Percentiles rank a stretch among this genome's conserved stretches.
Evolutionary conservation across 1,140 invertebrate genomes (phyloP).

Genomic region (Trichomalopsis sarcophagae): DNA sequence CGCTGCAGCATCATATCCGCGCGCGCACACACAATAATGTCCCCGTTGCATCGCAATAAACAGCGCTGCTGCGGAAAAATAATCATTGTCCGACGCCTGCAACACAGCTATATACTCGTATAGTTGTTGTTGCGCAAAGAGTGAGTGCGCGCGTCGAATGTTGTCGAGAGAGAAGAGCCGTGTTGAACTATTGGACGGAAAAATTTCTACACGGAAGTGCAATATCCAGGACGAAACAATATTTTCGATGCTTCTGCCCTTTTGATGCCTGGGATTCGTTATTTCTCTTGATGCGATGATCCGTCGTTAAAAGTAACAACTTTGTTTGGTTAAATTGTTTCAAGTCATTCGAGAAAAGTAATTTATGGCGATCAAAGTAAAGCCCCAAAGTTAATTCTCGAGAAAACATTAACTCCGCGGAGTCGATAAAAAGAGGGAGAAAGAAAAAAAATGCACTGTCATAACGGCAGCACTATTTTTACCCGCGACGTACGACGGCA

Average conservation of each 20-base stretch:
- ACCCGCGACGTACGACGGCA: not conserved
- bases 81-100: not conserved
- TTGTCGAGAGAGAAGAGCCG: not conserved
- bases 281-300: no score
- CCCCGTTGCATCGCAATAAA: slow-evolving; percentile 3
- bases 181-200: not conserved
- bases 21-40: slow-evolving; percentile 26
- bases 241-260: not conserved
- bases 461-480: not conserved
- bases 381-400: no score
- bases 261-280: no score
- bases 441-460: not conserved
- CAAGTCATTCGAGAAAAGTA: no score
- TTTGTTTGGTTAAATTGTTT: no score
- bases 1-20: not conserved
- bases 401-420: no score
- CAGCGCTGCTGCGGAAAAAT: not conserved
- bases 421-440: not conserved
- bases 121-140: not conserved
- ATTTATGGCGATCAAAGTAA: no score
- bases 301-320: no score
- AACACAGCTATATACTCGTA: not conserved
- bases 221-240: not conserved
- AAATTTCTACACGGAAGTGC: not conserved
- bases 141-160: not conserved